These are phyloP conservation scores for Peromyscus attwateri DNA, from an alignment of 2,797 vertebrate species.

Conservation along the genomic window DNA sequence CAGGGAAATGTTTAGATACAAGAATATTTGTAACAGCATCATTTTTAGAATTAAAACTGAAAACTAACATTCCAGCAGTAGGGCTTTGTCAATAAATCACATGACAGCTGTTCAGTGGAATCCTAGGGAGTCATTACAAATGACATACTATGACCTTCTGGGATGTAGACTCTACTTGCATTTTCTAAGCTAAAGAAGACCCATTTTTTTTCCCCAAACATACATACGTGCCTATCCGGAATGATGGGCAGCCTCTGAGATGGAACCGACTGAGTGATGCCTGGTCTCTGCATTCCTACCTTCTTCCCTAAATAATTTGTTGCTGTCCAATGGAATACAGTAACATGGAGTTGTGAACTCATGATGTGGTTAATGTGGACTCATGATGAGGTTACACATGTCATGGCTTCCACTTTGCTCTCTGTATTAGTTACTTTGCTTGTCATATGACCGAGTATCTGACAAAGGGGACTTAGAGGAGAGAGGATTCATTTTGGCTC, in stretches of 20 bases:
- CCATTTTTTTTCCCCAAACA: rapidly evolving
- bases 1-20: neutral
- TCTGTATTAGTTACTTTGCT: neutral
- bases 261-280: rapidly evolving
- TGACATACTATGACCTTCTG: neutral
- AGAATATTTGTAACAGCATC: neutral
- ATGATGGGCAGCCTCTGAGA: neutral
- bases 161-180: neutral
- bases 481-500: neutral
- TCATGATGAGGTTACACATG: neutral
- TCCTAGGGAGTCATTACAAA: neutral
- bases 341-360: neutral
- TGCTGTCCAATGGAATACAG: neutral
- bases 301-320: neutral
- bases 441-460: neutral
- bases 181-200: neutral
- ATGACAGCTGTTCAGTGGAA: neutral
- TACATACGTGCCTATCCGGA: neutral
- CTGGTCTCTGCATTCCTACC: neutral
- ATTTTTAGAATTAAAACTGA: neutral
- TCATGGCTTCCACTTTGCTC: neutral
- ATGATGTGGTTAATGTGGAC: neutral
- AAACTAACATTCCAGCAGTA: neutral
- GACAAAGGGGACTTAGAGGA: neutral
- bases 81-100: neutral